These are phyloP conservation scores for Paracentrotus lividus DNA, from an alignment of 53 echinoderm and acorn worm genomes.

Conservation along the genomic window DNA sequence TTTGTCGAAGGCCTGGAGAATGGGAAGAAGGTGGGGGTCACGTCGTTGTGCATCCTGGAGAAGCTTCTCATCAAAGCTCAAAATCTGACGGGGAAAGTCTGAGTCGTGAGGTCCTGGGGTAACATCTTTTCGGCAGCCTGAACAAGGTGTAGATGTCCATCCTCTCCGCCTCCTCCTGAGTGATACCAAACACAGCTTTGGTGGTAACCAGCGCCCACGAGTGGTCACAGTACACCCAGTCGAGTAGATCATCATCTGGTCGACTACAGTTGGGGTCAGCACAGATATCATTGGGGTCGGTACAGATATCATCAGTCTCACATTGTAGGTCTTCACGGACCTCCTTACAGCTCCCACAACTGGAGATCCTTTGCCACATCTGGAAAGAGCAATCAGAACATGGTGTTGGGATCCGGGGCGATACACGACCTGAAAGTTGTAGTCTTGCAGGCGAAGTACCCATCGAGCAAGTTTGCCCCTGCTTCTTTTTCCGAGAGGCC, in stretches of 20 bases:
- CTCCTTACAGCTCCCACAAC: neutral
- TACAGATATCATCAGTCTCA: no score
- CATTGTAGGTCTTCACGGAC: neutral
- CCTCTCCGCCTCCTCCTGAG: neutral
- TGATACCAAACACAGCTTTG: slow-evolving; percentile 3
- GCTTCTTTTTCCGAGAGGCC: no score
- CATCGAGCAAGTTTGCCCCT: no score
- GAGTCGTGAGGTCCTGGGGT: neutral
- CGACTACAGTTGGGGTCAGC: neutral
- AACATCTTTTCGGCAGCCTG: neutral
- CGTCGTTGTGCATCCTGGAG: neutral
- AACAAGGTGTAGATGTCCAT: neutral
- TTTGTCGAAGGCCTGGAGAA: neutral
- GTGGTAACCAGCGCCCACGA: neutral
- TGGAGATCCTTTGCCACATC: neutral
- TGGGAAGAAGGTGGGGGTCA: neutral
- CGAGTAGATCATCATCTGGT: neutral
- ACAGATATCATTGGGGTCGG: neutral
- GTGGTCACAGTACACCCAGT: neutral
- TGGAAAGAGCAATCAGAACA: no score
- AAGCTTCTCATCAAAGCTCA: neutral
- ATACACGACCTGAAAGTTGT: no score
- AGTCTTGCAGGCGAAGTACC: no score
- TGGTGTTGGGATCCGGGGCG: no score
- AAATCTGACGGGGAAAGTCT: neutral